Base-by-base conservation (phyloP, 2,113 vertebrate genomes). In the Panthera uncia region DNA sequence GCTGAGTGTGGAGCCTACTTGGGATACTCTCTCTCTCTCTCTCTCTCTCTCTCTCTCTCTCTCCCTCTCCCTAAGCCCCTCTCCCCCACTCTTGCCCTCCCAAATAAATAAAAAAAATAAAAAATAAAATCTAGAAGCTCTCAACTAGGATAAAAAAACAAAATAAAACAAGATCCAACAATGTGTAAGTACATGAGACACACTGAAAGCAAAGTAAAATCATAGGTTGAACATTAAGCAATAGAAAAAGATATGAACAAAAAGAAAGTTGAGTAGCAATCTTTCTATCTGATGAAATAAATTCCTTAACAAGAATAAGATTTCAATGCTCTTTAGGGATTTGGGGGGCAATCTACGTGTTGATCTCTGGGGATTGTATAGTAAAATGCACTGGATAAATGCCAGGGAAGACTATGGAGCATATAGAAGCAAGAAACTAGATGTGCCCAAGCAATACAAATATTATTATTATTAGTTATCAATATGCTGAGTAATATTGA, bases 221-320 rank as follows among this genome's bases (percentile, higher is more conserved):
- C 25, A 73, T 55, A 79, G 38, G 5, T 73, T 88, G n/a, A 96
- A 92, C 81, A 88, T 74, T 36, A 73, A 73, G 41, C 25, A 41
- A 78, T 48, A 73, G 14, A 78, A 84, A 93, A 89, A 83, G 16
- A 66, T 36, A 55, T 5, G 50, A 92, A 71, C 41, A 73, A 63
- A 91, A 45, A 91, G 19, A 41, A 86, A 95, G 12, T 50, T 97
- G 45, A 29, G 13, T 82, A 91, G 57, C 38, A 76, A 45, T 94
- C 25, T 85, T 85, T 86, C 16, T 50, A 18, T 85, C 52, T 82
- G 41, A 33, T 55, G 71, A 92, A 83, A 63, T 36, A 63, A 50
- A 66, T 91, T 74, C 45, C n/a, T 91, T 65, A 31, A 66, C 19
- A 71, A 89, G 95, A 85, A 76, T 66, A 71, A 50, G n/a, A 95